A percentile compares a stretch with the other conserved stretches of the same genome.
Evolutionary conservation across 2,888 invertebrate genomes (phyloP).

Genomic region (Nymphalis urticae): DNA sequence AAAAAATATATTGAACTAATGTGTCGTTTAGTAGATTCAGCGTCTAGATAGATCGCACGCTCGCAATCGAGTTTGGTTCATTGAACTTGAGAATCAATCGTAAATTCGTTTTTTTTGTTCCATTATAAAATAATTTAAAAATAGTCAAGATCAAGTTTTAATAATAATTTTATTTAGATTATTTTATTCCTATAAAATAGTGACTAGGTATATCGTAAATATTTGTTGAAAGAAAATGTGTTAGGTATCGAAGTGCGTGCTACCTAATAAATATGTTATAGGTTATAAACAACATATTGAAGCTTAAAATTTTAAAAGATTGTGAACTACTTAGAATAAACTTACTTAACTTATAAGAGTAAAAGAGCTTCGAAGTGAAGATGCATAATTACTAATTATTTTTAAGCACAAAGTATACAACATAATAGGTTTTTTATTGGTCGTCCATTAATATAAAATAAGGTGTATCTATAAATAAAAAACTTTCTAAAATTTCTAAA

Average conservation of each 20-base stretch:
- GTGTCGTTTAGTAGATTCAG: conserved; percentile 22
- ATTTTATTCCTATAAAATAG: background rate
- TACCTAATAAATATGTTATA: too few species aligned
- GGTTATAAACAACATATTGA: background rate
- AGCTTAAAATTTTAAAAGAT: background rate
- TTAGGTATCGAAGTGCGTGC: background rate
- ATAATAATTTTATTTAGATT: too few species aligned
- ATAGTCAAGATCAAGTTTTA: background rate
- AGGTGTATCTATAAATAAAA: too few species aligned
- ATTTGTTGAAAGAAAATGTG: background rate
- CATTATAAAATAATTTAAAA: conserved; percentile 34
- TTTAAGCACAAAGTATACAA: too few species aligned
- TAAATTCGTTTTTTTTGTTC: conserved; percentile 49
- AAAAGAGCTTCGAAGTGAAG: too few species aligned
- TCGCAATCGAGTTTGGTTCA: conserved; percentile 49
- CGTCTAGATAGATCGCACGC: conserved; percentile 45
- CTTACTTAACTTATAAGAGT: too few species aligned
- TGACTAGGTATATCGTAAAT: background rate
- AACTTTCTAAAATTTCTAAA: too few species aligned
- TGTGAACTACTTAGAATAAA: too few species aligned
- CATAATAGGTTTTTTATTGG: too few species aligned
- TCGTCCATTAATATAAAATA: too few species aligned
- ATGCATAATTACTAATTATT: too few species aligned
- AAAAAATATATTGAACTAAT: background rate
- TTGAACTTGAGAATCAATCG: conserved; percentile 57